phyloP scores from a whole-genome alignment of 2,797 vertebrate genomes.

The Phaenicophaeus curvirostris region DNA sequence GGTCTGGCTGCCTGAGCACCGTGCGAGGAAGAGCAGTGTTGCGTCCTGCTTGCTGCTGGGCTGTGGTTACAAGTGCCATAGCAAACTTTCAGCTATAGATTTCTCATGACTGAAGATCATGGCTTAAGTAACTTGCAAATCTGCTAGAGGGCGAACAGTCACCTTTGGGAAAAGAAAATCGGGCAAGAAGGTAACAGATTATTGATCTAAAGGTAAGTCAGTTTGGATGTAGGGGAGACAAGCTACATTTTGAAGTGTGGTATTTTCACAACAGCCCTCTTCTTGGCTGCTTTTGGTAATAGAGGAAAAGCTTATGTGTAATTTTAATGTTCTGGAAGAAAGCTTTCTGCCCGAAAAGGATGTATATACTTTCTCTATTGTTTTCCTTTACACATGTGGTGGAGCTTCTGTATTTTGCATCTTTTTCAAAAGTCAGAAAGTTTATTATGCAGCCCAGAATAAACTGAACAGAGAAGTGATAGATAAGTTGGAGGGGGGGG shows the following conservation, averaged over 20 bases:
- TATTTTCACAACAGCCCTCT: neutral
- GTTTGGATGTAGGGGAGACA: neutral
- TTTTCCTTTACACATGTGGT: neutral
- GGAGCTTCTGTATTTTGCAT: neutral
- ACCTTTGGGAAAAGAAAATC: neutral
- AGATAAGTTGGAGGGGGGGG: constrained; percentile 4
- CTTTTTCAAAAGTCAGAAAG: constrained; percentile 31
- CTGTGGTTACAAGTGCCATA: constrained; percentile 4
- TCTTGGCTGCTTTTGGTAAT: neutral
- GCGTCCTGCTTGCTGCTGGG: neutral
- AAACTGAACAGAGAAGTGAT: constrained; percentile 57
- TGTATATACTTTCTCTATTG: neutral
- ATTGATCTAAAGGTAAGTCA: neutral
- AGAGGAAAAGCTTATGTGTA: neutral
- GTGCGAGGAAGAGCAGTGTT: neutral
- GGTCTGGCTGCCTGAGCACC: neutral
- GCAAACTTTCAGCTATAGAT: constrained; percentile 5
- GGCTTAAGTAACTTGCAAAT: neutral
- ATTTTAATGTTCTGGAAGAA: neutral
- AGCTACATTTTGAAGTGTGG: neutral
- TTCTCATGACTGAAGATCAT: neutral
- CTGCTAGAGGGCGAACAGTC: neutral
- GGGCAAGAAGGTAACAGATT: neutral
- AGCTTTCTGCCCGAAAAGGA: neutral
- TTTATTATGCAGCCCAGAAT: constrained; percentile 18